Percentiles rank a stretch among this genome's conserved stretches.
These are phyloP conservation scores for Ornithorhynchus anatinus DNA, from an alignment of 2,113 vertebrate species.

Conservation along the genomic window DNA sequence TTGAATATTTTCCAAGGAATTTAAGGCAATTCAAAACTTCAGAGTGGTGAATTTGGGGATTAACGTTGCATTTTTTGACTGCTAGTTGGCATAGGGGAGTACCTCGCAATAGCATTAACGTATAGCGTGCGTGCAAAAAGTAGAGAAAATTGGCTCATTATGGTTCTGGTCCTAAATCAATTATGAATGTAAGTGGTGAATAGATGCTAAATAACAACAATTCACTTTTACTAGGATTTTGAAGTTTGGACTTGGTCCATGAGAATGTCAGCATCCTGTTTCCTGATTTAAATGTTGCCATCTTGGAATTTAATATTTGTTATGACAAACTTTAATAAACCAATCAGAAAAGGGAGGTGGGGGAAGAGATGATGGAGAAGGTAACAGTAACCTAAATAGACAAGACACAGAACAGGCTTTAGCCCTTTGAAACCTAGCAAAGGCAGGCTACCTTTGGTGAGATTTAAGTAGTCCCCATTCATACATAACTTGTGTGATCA, in stretches of 20 bases:
- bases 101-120: neutral
- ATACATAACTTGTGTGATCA: conserved; percentile 25
- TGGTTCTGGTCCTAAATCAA: neutral
- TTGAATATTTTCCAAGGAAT: neutral
- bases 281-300: neutral
- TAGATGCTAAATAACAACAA: neutral
- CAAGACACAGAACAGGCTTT: conserved; percentile 1
- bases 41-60: neutral
- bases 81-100: neutral
- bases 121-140: neutral
- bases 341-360: neutral
- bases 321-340: conserved; percentile 13
- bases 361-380: neutral
- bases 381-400: neutral
- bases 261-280: neutral
- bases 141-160: neutral
- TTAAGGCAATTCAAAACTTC: neutral
- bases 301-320: conserved; percentile 1
- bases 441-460: neutral
- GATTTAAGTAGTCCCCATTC: conserved; percentile 18
- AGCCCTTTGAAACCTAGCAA: neutral
- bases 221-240: neutral
- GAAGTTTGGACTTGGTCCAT: neutral
- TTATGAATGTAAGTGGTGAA: neutral
- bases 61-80: neutral